A percentile compares a stretch with the other conserved stretches of the same genome.
Conservation (phyloP, 2,888 invertebrate species). For the Dasysyrphus tricinctus region DNA sequence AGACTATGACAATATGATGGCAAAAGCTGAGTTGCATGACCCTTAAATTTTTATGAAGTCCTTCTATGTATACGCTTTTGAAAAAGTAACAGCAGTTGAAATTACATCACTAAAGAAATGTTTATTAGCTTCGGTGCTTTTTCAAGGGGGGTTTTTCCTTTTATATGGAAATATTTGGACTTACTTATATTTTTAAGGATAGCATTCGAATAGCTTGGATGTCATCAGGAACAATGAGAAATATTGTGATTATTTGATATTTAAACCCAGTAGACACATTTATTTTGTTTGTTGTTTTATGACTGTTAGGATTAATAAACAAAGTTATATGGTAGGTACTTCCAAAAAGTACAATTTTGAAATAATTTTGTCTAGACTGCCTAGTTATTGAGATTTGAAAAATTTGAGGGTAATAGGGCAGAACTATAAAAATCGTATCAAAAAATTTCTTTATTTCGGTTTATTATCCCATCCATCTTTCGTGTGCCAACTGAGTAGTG, state of each 20-base stretch:
- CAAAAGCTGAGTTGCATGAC: conserved; percentile 62
- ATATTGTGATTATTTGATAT: neutral
- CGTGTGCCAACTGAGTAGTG: too few relatives aligned
- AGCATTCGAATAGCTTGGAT: neutral
- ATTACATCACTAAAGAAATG: neutral
- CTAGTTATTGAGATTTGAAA: too few relatives aligned
- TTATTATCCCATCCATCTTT: too few relatives aligned
- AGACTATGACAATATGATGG: conserved; percentile 3
- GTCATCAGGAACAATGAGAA: neutral
- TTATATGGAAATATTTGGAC: neutral
- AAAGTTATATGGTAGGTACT: too few relatives aligned
- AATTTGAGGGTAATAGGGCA: too few relatives aligned
- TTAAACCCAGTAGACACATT: neutral
- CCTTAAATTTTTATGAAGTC: conserved; percentile 21
- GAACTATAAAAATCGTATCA: too few relatives aligned
- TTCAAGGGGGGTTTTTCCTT: neutral
- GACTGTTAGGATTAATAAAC: neutral
- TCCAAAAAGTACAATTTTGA: too few relatives aligned
- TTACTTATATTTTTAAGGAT: neutral
- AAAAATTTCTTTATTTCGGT: too few relatives aligned
- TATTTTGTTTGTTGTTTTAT: neutral
- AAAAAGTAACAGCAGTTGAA: conserved; percentile 10
- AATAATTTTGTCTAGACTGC: too few relatives aligned
- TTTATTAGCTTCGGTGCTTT: neutral
- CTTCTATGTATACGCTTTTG: neutral